Evolutionary conservation across 1,140 invertebrate genomes (phyloP).

Genomic region (Drosophila virilis): DNA sequence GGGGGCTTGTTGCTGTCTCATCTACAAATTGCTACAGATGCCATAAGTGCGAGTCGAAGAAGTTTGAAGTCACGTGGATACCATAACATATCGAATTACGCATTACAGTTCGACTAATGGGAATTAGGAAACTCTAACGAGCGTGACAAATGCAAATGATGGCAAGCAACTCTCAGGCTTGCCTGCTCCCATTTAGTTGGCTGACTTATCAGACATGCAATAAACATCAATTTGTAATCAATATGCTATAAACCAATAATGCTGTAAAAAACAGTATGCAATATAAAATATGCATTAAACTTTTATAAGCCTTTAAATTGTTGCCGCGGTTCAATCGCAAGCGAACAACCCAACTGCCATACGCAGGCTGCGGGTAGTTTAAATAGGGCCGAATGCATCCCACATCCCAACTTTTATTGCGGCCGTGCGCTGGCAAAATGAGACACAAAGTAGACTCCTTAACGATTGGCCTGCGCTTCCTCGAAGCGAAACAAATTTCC

Average conservation of each 20-base stretch:
- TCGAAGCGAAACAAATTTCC: not conserved
- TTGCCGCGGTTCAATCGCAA: constrained; percentile 1
- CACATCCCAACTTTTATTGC: constrained; percentile 3
- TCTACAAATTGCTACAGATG: constrained; percentile 16
- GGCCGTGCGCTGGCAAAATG: not conserved
- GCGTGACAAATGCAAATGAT: constrained; percentile 73
- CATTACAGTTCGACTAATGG: constrained; percentile 59
- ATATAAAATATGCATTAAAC: constrained; percentile 7
- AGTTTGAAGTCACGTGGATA: constrained; percentile 61
- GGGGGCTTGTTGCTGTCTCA: constrained; percentile 7
- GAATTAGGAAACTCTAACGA: constrained; percentile 66
- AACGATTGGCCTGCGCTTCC: not conserved
- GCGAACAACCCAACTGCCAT: not conserved
- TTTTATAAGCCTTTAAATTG: constrained; percentile 23
- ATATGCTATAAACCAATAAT: constrained; percentile 22
- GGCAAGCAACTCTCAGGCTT: constrained; percentile 14
- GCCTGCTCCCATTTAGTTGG: constrained; percentile 34
- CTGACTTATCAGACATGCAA: constrained; percentile 28
- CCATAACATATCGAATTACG: constrained; percentile 66
- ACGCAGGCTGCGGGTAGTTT: not conserved
- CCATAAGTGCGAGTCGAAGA: constrained; percentile 16
- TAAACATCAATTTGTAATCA: constrained; percentile 43
- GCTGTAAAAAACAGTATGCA: constrained; percentile 24
- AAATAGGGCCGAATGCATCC: not conserved
- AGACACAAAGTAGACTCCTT: constrained; percentile 4